phyloP scores from a whole-genome alignment of 2,888 invertebrate species.

The Chrysodeixis includens region DNA sequence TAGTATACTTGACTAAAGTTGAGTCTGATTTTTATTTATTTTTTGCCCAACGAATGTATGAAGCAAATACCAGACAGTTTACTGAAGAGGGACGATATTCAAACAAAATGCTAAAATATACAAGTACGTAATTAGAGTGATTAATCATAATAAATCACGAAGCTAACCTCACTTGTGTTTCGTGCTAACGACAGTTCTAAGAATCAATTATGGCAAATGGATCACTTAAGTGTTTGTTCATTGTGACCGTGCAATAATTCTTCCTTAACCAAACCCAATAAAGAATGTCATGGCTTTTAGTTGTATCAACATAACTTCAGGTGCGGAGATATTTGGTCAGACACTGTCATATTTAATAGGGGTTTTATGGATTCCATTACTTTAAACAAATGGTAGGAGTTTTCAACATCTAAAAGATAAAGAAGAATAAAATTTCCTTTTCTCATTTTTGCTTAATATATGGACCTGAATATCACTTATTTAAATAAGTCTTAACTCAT shows the following conservation, averaged over 20 bases:
- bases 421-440: too few species aligned
- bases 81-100: background rate
- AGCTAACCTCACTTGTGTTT: constrained; percentile 4
- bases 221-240: constrained; percentile 9
- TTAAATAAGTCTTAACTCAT: too few species aligned
- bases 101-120: background rate
- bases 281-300: constrained; percentile 30
- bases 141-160: constrained; percentile 15
- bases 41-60: background rate
- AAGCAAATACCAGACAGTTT: background rate
- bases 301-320: constrained; percentile 38
- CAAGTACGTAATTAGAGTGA: background rate
- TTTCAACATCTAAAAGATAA: background rate
- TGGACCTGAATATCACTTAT: too few species aligned
- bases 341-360: constrained; percentile 47
- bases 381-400: background rate
- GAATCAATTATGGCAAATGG: constrained; percentile 35
- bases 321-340: constrained; percentile 39
- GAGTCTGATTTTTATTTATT: too few species aligned
- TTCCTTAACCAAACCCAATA: constrained; percentile 16
- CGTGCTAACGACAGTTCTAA: constrained; percentile 6
- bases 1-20: too few species aligned
- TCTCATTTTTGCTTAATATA: too few species aligned
- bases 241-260: constrained; percentile 16
- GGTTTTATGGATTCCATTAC: constrained; percentile 23